Evolutionary conservation across 2,113 vertebrate species (phyloP), one percentile per base, ranked within the genome.

Genomic region (Microcebus tavaratra): DNA sequence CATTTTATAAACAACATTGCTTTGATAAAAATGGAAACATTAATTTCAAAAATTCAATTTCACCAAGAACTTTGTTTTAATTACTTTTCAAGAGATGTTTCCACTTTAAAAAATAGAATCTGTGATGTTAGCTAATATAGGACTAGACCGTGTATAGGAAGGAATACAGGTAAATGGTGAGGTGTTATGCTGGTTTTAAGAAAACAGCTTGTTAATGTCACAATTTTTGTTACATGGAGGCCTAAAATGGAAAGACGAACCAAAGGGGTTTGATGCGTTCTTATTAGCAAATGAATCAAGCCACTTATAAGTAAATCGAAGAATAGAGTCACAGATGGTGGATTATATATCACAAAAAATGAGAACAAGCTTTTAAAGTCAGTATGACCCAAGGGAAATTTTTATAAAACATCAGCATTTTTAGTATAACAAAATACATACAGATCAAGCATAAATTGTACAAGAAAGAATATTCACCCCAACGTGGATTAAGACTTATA

Each of bases 1-100:
- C 8, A 97, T 96, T 86, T 31, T 95, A 15, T 55, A 97, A 96
- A 90, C 21, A 93, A 23, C 34, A 93, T 76, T 82, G 70, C 29
- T 89, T 91, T 75, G n/a, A 88, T 90, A 76, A 97, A 97, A 97
- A 95, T 94, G 36, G 63, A 96, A 95, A 48, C 36, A 91, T 89
- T 80, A 36, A 93, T 79, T 90, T n/a, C 31, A 97, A 93, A 96
- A 93, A 93, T 86, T 92, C 63, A 80, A 83, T 96, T 95, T 84
- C 59, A 91, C 45, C 3, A 81, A 86, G 27, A 53, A 93, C 39
- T 95, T 21, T 85, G 25, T 39, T 93, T 93, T 91, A 96, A 94
- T 94, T 95, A 94, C 63, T 63, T 95, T 97, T 72, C 31, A 81
- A 87, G 70, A 82, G 12, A 53, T 80, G 5, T 39, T 92, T 96